These are phyloP conservation scores for Mus spicilegus DNA, from an alignment of 2,113 vertebrate genomes.

Conservation along the genomic window DNA sequence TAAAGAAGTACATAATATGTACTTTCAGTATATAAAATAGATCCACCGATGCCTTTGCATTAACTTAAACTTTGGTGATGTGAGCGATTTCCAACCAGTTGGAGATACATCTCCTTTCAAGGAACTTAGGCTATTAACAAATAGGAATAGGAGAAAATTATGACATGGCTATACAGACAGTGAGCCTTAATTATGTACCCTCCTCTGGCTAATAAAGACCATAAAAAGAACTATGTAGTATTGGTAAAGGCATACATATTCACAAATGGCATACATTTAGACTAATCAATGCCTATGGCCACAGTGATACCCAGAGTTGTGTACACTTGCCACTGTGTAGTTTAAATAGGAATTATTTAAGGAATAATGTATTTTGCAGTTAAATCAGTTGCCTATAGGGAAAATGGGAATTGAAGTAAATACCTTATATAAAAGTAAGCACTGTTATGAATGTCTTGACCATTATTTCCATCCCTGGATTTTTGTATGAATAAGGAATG, in stretches of 20 bases:
- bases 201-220: background rate
- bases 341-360: background rate
- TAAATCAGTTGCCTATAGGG: background rate
- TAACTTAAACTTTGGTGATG: slow-evolving; percentile 15
- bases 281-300: background rate
- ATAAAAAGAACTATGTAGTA: background rate
- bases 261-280: background rate
- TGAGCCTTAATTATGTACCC: background rate
- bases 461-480: background rate
- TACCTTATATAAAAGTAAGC: background rate
- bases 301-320: background rate
- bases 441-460: background rate
- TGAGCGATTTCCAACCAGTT: background rate
- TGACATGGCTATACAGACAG: background rate
- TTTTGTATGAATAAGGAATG: background rate
- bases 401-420: background rate
- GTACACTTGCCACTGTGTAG: background rate
- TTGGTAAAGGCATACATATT: background rate
- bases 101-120: background rate
- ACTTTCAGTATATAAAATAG: background rate
- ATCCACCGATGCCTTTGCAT: background rate
- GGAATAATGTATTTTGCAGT: background rate
- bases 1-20: background rate
- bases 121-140: slow-evolving; percentile 2
- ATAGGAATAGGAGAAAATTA: background rate